Conservation (phyloP, 2,797 vertebrate genomes). For the Cuniculus paca region DNA sequence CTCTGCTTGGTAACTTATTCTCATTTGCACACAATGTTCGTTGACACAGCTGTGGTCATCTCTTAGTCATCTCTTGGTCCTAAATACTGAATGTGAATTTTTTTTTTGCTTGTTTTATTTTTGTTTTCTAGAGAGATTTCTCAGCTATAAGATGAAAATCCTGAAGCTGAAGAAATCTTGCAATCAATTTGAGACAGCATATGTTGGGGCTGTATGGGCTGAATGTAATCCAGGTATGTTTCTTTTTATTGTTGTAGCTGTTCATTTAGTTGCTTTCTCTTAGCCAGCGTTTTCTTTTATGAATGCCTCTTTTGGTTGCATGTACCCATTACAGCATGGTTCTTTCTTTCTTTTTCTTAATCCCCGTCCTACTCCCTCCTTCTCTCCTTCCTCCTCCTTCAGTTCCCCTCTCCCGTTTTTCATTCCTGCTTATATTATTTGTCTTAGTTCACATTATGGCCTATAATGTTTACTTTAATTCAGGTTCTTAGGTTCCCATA, state of each 20-base stretch:
- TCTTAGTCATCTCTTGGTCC: background rate
- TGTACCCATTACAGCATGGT: fast-evolving
- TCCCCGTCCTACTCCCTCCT: background rate
- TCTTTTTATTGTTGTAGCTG: background rate
- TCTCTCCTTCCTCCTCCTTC: background rate
- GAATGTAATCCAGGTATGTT: background rate
- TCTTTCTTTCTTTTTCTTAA: background rate
- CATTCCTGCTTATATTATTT: too few relatives aligned
- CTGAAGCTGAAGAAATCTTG: background rate
- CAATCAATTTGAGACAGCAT: background rate
- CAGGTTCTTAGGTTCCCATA: background rate
- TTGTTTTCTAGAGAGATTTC: background rate
- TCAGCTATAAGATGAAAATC: background rate
- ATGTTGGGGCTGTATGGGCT: background rate
- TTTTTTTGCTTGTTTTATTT: background rate
- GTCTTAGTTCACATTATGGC: background rate
- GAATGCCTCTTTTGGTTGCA: background rate
- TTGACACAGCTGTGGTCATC: background rate
- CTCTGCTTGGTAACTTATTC: background rate
- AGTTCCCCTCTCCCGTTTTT: background rate
- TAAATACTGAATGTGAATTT: background rate
- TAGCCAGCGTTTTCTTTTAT: background rate
- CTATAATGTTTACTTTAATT: background rate
- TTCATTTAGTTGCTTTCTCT: background rate
- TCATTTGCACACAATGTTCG: background rate